Evolutionary conservation across 2,888 invertebrate species (phyloP).

Genomic region (Idaea biselata): DNA sequence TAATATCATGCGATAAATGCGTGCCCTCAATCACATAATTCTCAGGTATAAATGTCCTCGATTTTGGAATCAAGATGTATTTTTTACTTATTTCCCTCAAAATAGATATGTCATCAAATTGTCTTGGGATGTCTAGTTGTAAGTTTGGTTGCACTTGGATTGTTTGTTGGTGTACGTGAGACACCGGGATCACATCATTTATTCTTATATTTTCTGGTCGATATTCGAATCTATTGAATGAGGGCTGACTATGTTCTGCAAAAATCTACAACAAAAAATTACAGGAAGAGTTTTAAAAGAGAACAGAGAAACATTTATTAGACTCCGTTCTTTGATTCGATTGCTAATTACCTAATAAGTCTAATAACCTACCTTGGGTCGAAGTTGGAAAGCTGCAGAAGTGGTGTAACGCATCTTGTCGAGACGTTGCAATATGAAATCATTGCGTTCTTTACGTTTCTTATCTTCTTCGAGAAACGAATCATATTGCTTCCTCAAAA

Average conservation of each 20-base stretch:
- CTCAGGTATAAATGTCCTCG: slow-evolving; percentile 27
- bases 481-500: slow-evolving; percentile 67
- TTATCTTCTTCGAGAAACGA: slow-evolving; percentile 71
- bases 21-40: slow-evolving; percentile 20
- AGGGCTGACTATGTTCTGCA: neutral
- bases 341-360: neutral
- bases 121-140: slow-evolving; percentile 25
- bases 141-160: slow-evolving; percentile 5
- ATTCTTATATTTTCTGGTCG: neutral
- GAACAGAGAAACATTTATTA: neutral
- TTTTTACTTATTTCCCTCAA: slow-evolving; percentile 65
- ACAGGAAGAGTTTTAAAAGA: neutral
- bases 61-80: slow-evolving; percentile 68
- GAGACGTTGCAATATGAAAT: slow-evolving; percentile 64
- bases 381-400: slow-evolving; percentile 41
- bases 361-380: slow-evolving; percentile 1
- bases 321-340: neutral
- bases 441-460: slow-evolving; percentile 69
- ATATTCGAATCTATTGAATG: neutral
- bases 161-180: neutral
- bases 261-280: neutral
- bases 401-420: slow-evolving; percentile 64
- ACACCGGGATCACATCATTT: neutral
- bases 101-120: slow-evolving; percentile 41
- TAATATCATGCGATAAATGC: slow-evolving; percentile 14